These are phyloP conservation scores for Sturnira hondurensis DNA, from an alignment of 2,113 vertebrate species.

Conservation along the genomic window DNA sequence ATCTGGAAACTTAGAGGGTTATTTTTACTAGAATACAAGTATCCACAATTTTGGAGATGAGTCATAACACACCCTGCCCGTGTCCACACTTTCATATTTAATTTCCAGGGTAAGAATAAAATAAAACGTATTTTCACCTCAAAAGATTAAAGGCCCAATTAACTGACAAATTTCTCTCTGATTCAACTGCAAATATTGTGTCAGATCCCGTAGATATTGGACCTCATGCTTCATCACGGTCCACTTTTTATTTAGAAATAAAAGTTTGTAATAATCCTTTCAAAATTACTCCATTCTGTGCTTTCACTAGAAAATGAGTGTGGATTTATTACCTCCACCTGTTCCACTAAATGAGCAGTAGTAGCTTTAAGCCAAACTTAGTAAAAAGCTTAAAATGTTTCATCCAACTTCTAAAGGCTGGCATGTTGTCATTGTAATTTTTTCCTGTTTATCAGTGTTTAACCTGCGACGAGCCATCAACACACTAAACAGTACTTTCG, in stretches of 20 bases:
- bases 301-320: background rate
- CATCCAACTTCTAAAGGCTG: background rate
- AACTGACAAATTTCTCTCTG: background rate
- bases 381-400: conserved; percentile 30
- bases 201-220: background rate
- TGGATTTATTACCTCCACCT: conserved; percentile 8
- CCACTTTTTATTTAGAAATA: conserved; percentile 38
- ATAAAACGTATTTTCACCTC: background rate
- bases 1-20: background rate
- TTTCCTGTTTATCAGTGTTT: background rate
- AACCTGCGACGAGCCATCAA: background rate
- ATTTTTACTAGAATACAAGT: background rate
- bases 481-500: background rate
- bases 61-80: background rate
- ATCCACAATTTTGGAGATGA: background rate
- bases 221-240: background rate
- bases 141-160: background rate
- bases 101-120: background rate
- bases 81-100: background rate
- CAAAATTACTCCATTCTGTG: background rate
- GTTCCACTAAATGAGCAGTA: background rate
- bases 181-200: background rate
- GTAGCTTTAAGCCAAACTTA: conserved; percentile 12
- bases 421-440: background rate
- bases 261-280: conserved; percentile 22